A percentile compares a stretch with the other conserved stretches of the same genome.
These are phyloP conservation scores for Cerastis leucographa DNA, from an alignment of 2,888 invertebrate genomes.

Conservation along the genomic window DNA sequence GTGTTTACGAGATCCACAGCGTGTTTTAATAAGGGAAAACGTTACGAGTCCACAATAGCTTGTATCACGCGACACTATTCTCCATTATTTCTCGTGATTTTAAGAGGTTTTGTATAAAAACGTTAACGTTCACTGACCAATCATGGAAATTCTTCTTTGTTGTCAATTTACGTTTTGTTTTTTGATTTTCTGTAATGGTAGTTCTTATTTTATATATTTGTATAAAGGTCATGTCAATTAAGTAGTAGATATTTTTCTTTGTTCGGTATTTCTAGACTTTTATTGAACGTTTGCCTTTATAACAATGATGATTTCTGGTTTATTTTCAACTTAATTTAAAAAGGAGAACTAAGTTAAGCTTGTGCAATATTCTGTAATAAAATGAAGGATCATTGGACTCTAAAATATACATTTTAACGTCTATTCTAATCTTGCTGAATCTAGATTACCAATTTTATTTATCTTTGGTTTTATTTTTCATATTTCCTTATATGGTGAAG, in stretches of 20 bases:
- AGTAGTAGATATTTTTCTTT: too few species aligned
- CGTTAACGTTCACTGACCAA: constrained; percentile 24
- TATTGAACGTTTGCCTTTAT: not conserved
- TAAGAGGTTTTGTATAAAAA: constrained; percentile 31
- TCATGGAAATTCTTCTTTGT: constrained; percentile 21
- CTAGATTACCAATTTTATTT: not conserved
- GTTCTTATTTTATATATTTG: not conserved
- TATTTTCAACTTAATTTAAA: not conserved
- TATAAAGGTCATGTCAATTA: not conserved
- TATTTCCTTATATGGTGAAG: not conserved
- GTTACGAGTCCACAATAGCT: constrained; percentile 39
- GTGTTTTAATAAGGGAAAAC: constrained; percentile 41
- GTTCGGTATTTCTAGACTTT: not conserved
- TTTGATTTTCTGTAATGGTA: not conserved
- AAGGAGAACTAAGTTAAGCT: not conserved
- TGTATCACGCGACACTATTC: constrained; percentile 53
- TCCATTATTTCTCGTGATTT: constrained; percentile 28
- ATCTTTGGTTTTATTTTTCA: not conserved
- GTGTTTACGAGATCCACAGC: constrained; percentile 46
- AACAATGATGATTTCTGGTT: not conserved
- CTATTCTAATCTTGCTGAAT: not conserved
- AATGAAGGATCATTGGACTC: not conserved
- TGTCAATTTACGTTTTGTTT: not conserved
- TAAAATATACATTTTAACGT: not conserved
- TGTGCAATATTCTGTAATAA: not conserved